A percentile compares a stretch with the other conserved stretches of the same genome.
Conservation (phyloP, 2,888 invertebrate genomes). For the Sphinx pinastri region DNA sequence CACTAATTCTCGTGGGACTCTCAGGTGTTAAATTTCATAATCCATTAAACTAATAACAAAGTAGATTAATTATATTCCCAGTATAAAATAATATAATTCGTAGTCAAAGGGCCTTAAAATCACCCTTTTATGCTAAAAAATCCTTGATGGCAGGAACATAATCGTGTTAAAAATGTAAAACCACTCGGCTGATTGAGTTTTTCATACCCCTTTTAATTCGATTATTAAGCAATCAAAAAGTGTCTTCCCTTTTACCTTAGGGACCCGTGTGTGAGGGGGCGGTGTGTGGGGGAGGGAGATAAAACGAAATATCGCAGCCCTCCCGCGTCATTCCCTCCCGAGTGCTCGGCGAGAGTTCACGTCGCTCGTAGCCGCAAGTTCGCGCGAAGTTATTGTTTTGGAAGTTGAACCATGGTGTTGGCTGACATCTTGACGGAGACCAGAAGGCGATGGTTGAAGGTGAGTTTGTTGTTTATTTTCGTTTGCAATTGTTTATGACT, state of each 20-base stretch:
- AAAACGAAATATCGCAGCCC: constrained; percentile 38
- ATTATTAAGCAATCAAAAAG: constrained; percentile 46
- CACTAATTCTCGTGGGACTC: too few species aligned
- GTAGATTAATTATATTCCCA: too few species aligned
- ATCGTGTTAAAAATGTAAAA: constrained; percentile 2
- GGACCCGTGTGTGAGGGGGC: constrained; percentile 33
- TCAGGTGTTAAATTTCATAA: too few species aligned
- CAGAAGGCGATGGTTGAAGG: constrained; percentile 76
- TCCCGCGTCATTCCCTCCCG: constrained; percentile 58
- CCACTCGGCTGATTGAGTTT: constrained; percentile 39
- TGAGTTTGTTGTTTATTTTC: constrained; percentile 40
- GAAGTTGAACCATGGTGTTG: constrained; percentile 63
- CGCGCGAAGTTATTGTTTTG: constrained; percentile 34
- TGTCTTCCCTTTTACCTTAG: constrained; percentile 29
- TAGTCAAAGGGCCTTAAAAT: neutral
- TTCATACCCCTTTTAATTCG: constrained; percentile 43
- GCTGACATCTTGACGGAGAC: constrained; percentile 77
- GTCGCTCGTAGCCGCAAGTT: constrained; percentile 38
- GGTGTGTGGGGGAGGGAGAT: constrained; percentile 39
- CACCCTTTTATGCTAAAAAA: neutral
- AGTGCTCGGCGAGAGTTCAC: constrained; percentile 44
- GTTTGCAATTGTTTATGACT: neutral
- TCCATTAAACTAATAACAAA: too few species aligned
- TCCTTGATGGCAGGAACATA: neutral
- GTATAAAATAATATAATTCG: neutral